Evolutionary conservation across 2,113 vertebrate genomes (phyloP), one percentile per base, ranked within the genome.

Genomic region (Alaudala cheleensis): DNA sequence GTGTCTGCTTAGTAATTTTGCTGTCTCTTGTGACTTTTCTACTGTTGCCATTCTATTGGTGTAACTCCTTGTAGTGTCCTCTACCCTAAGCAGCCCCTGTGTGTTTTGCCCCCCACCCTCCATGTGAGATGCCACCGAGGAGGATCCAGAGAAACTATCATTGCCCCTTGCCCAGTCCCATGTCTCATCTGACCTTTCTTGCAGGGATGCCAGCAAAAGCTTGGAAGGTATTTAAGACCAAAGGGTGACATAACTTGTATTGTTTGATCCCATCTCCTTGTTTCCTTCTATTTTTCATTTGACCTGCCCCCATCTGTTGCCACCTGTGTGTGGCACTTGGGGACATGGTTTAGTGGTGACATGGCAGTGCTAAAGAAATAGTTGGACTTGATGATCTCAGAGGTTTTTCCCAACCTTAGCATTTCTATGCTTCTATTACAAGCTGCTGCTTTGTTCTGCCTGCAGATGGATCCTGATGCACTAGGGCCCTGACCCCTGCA

Each of bases 401-500:
- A 57, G 28, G 42, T 21, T 57, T 67, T 57, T n/a, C 51, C 34
- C 23, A 40, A 23, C 29, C 23, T 49, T 69, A 49, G 44, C 18
- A 18, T 49, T 49, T 57, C 62, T 28, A 4, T n/a, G 28, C 40
- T 81, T 58, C 34, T 49, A 5, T 19, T 47, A 53, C 3, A 64
- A 73, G 39, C 22, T 54, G 54, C 34, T 80, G 50, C 39, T 81
- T 54, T 66, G 26, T 62, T 49, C 29, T 81, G 53, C 44, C 56
- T 25, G 31, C 0, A 0, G 24, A 51, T 2, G 2, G 8, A 34
- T 81, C 54, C 60, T 50, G 42, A 53, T 31, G 29, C 21, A 16
- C 26, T 0, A 1, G 20, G 24, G 22, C 72, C 70, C 18, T 81
- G 51, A 42, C 29, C 31, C 2, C 1, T 8, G 2, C 2, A 4